Evolutionary conservation across 2,113 vertebrate genomes (phyloP).

Genomic region (Pangasianodon hypophthalmus): DNA sequence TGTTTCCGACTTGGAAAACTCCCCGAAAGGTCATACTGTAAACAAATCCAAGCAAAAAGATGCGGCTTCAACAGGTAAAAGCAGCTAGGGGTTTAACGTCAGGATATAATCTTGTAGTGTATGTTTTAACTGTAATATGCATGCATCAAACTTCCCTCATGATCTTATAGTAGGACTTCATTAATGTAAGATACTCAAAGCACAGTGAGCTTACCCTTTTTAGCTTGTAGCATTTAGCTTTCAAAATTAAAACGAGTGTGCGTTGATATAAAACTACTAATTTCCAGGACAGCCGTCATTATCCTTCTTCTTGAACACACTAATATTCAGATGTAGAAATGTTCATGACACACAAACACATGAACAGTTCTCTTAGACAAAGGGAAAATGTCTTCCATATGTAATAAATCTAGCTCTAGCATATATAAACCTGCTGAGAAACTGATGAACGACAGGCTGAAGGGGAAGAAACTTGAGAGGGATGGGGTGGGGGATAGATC

Average conservation of each 20-base stretch:
- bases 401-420: not conserved
- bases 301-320: not conserved
- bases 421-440: not conserved
- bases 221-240: not conserved
- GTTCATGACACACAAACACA: not conserved
- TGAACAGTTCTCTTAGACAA: not conserved
- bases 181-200: not conserved
- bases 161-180: not conserved
- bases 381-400: not conserved
- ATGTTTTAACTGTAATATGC: not conserved
- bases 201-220: not conserved
- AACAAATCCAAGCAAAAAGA: not conserved
- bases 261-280: too few species aligned
- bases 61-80: not conserved
- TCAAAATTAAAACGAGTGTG: not conserved
- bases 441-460: not conserved
- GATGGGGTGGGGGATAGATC: not conserved
- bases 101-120: not conserved
- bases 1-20: too few species aligned
- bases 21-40: not conserved
- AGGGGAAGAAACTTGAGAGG: not conserved
- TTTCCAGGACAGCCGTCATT: not conserved
- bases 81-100: not conserved
- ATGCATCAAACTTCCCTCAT: not conserved
- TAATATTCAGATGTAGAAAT: not conserved